Evolutionary conservation across 2,797 vertebrate genomes (phyloP).

Genomic region (Anabas testudineus): DNA sequence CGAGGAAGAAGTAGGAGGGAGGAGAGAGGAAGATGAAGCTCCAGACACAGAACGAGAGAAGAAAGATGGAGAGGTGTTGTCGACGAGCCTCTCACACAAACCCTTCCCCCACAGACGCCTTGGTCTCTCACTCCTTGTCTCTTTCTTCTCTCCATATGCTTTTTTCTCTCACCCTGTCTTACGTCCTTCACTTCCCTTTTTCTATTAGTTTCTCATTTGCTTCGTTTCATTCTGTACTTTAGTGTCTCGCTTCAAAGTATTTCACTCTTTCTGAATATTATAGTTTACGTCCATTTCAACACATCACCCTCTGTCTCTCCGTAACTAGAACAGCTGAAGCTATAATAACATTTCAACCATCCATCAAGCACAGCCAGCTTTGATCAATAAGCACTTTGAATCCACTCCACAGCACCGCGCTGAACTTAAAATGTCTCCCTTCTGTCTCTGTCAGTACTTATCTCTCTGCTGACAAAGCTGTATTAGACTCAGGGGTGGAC

Average conservation of each 20-base stretch:
- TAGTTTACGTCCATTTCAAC: slow-evolving; percentile 23
- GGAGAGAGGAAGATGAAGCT: slow-evolving; percentile 41
- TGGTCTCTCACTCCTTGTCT: slow-evolving; percentile 20
- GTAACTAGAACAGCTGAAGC: slow-evolving; percentile 63
- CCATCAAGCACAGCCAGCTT: slow-evolving; percentile 75
- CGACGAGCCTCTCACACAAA: slow-evolving; percentile 50
- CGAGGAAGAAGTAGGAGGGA: slow-evolving; percentile 30
- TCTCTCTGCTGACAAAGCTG: slow-evolving; percentile 78
- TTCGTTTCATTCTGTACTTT: neutral
- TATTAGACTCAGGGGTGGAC: slow-evolving; percentile 67
- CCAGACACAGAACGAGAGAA: slow-evolving; percentile 35
- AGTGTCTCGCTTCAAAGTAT: neutral
- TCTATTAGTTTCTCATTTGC: neutral
- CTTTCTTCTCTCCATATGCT: slow-evolving; percentile 11
- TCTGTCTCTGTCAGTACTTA: slow-evolving; percentile 80
- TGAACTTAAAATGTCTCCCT: slow-evolving; percentile 77
- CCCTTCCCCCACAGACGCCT: slow-evolving; percentile 56
- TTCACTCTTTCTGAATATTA: slow-evolving; percentile 1
- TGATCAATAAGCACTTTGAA: slow-evolving; percentile 84
- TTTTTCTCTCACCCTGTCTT: neutral
- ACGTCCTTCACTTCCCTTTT: neutral
- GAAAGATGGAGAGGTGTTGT: slow-evolving; percentile 64
- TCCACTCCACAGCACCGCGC: slow-evolving; percentile 68
- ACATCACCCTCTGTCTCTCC: slow-evolving; percentile 42
- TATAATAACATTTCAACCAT: slow-evolving; percentile 77